Conservation (phyloP, 1,140 invertebrate genomes). For the Drosophila azteca region DNA sequence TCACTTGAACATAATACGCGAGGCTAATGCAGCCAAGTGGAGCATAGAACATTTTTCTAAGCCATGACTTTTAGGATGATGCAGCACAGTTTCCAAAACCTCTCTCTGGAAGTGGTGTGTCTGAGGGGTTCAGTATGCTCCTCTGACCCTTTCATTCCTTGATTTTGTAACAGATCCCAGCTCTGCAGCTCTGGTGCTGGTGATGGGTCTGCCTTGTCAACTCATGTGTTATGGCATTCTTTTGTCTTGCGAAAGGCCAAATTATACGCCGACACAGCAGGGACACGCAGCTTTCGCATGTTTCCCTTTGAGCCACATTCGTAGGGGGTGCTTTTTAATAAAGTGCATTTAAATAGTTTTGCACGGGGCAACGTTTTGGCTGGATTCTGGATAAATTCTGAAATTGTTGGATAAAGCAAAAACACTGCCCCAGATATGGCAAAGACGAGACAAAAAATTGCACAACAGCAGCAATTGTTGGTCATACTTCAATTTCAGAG, state of each 20-base stretch:
- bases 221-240: slow-evolving; percentile 44
- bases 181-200: background rate
- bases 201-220: slow-evolving; percentile 8
- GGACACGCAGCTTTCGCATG: slow-evolving; percentile 6
- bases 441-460: too few species aligned
- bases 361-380: slow-evolving; percentile 12
- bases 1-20: slow-evolving; percentile 48
- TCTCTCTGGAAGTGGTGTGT: background rate
- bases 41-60: slow-evolving; percentile 67
- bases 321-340: slow-evolving; percentile 24
- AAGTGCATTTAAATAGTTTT: slow-evolving; percentile 22
- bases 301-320: slow-evolving; percentile 1
- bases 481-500: too few species aligned
- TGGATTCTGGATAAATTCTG: too few species aligned
- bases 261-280: slow-evolving; percentile 26
- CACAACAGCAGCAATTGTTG: slow-evolving; percentile 26
- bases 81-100: slow-evolving; percentile 24
- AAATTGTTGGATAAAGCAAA: too few species aligned
- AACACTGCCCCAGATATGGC: too few species aligned
- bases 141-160: slow-evolving; percentile 55
- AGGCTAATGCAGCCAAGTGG: slow-evolving; percentile 62
- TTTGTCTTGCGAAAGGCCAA: slow-evolving; percentile 38
- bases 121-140: too few species aligned
- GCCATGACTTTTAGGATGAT: slow-evolving; percentile 63
- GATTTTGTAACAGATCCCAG: background rate